phyloP scores from a whole-genome alignment of 2,888 invertebrate species.

The Epinotia nisella region DNA sequence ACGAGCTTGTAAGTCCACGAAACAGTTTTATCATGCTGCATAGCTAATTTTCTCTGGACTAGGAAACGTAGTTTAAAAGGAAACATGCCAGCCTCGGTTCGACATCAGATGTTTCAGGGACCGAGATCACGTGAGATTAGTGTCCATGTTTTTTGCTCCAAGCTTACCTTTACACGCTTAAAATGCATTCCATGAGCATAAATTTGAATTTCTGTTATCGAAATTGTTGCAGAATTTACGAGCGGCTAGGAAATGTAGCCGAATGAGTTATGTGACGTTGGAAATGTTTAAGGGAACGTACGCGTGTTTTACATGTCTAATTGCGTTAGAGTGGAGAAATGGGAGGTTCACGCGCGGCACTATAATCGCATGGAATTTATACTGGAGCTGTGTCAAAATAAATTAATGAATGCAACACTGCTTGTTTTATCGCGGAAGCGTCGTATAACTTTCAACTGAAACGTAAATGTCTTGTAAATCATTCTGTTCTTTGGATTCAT shows the following conservation, averaged over 20 bases:
- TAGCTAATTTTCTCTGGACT: conserved; percentile 39
- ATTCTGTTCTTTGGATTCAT: too few relatives aligned
- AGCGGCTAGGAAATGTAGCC: conserved; percentile 66
- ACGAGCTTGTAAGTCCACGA: conserved; percentile 38
- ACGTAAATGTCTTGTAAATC: not conserved
- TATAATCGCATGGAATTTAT: conserved; percentile 28
- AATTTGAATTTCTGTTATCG: conserved; percentile 81
- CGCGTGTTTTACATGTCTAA: conserved; percentile 64
- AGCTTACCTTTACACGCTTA: conserved; percentile 71
- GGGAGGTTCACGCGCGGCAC: conserved; percentile 22
- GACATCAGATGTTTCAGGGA: conserved; percentile 60
- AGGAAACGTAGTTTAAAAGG: conserved; percentile 33
- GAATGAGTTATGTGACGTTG: conserved; percentile 68
- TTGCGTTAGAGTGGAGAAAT: conserved; percentile 52
- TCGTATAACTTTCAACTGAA: not conserved
- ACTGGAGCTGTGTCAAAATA: conserved; percentile 20
- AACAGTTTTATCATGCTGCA: conserved; percentile 40
- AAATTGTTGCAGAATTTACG: conserved; percentile 80
- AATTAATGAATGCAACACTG: not conserved
- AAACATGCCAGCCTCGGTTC: conserved; percentile 29
- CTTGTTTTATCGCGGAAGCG: not conserved
- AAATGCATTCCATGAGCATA: conserved; percentile 77
- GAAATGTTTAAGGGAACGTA: conserved; percentile 60
- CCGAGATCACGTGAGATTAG: conserved; percentile 79
- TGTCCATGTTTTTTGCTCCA: conserved; percentile 70